Base-by-base conservation (phyloP, 1,140 invertebrate species). In the Copidosoma floridanum region DNA sequence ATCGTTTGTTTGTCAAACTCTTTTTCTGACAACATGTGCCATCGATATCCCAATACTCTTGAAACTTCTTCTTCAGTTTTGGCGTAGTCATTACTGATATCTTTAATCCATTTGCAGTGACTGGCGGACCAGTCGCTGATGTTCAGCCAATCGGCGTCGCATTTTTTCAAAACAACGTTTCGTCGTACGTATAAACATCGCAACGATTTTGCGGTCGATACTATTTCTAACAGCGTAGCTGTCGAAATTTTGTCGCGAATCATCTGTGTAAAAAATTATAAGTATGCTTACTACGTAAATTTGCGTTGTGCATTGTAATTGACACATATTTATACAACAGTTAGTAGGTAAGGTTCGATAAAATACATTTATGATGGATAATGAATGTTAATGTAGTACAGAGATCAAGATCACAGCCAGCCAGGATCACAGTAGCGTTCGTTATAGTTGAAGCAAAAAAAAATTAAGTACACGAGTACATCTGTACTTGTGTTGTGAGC, bases 161-260 rank as follows among this genome's bases (percentile, higher is more conserved):
- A 88, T 60, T 85, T 82, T 51, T 88, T 79, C 35, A 91, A 82
- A 5, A 90, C 82, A 1, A 85, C 89, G 71, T 92, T 92, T 40
- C 86, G 79, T 41, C 92, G 76, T 1, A 94, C 85, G 55, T 88
- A 82, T 1, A 94, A 78, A 32, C 81, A 81, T 29, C 81, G 77
- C 21, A 95, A 77, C 61, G 85, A 85, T 55, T 84, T 85, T 3
- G 85, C 85, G 1, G 83, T 85, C 35, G 82, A 80, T 0, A 86
- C 89, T 26, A 93, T 81, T n/a, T 93, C 77, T 24, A 94, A 73
- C 12, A 92, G 81, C 1, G 91, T 93, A 0, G 87, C 83, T 0
- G 91, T 92, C 1, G 91, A 93, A 50, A 94, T 85, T 70, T 88
- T 81, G 69, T 94, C 91, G 4, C 89, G 82, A 16, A 94, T 84